Base-by-base conservation (phyloP, 2,888 invertebrate genomes). In the Euspilapteryx auroguttella region DNA sequence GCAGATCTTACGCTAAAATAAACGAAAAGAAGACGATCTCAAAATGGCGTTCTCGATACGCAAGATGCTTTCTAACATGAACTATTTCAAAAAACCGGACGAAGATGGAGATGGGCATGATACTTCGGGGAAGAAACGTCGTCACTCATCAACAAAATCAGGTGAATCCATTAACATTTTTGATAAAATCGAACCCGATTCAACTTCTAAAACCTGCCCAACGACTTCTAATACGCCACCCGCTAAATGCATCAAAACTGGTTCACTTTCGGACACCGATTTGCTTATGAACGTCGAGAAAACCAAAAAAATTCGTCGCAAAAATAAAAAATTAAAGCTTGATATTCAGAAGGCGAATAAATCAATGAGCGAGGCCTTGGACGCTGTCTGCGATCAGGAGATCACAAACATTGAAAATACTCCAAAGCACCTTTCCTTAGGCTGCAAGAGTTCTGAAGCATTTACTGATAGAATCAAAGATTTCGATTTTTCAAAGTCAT, bases 31-130 rank as follows among this genome's bases (percentile, higher is more conserved):
- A n/a, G n/a, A n/a, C n/a, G n/a, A n/a, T n/a, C n/a, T n/a, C 22
- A 50, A 40, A 42, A 75, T 75, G 75, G 64, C 73, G 54, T 75
- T 73, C 44, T 65, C 75, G 3, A 38, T 75, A 27, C 43, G 66
- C 35, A 68, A 62, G 44, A 75, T 75, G 50, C 45, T 73, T 28
- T 69, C 69, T 4, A 71, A 68, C 35, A 75, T 73, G 25, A 57
- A 47, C 2, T 75, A 73, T 37, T 75, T 75, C 34, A 54, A 68
- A 12, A 69, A 68, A 37, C 42, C 65, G 6, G 64, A 45, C 0
- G 55, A 53, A 1, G 38, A 40, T 3, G 35, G 35, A 15, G 41
- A 32, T 25, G 27, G 20, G 31, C 35, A 32, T 32, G 31, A 37
- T 4, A 12, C n/a, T 17, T 35, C 33, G 4, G 9, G 27, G 0